Percentiles rank a stretch among this genome's conserved stretches.
These are phyloP conservation scores for Germaria angustata DNA, from an alignment of 2,888 invertebrate genomes.

Conservation along the genomic window DNA sequence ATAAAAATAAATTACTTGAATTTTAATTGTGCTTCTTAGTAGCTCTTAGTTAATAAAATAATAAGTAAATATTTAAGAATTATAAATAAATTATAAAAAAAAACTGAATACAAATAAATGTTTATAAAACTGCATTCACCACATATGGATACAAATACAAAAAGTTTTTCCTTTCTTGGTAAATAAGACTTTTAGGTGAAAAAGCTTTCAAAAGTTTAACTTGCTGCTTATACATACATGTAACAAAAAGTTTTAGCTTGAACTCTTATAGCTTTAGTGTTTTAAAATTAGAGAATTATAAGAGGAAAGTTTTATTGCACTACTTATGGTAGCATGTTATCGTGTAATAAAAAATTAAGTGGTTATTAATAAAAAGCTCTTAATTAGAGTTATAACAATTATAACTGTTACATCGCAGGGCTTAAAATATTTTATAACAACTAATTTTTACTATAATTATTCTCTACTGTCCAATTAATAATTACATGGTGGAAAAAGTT, in stretches of 20 bases:
- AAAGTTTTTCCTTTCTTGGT: not conserved
- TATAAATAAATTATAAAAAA: not conserved
- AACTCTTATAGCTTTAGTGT: too few species aligned
- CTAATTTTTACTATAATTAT: too few species aligned
- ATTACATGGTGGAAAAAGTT: too few species aligned
- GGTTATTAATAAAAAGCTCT: conserved; percentile 1
- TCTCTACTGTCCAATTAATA: too few species aligned
- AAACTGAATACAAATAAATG: conserved; percentile 29
- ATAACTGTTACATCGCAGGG: not conserved
- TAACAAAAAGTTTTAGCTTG: too few species aligned
- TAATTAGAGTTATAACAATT: not conserved
- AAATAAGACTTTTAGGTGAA: not conserved
- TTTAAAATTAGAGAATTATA: too few species aligned
- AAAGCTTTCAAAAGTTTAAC: too few species aligned
- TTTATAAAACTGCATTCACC: conserved; percentile 30
- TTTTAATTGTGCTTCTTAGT: conserved; percentile 59
- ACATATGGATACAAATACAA: not conserved
- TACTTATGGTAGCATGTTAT: too few species aligned
- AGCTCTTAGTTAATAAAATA: conserved; percentile 44
- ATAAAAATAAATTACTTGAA: conserved; percentile 9
- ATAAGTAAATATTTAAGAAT: conserved; percentile 15
- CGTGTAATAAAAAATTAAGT: too few species aligned
- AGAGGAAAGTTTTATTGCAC: too few species aligned
- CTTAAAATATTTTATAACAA: not conserved
- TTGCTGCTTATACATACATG: too few species aligned